Conservation (phyloP, 2,888 invertebrate genomes). For the Apotomis betuletana region DNA sequence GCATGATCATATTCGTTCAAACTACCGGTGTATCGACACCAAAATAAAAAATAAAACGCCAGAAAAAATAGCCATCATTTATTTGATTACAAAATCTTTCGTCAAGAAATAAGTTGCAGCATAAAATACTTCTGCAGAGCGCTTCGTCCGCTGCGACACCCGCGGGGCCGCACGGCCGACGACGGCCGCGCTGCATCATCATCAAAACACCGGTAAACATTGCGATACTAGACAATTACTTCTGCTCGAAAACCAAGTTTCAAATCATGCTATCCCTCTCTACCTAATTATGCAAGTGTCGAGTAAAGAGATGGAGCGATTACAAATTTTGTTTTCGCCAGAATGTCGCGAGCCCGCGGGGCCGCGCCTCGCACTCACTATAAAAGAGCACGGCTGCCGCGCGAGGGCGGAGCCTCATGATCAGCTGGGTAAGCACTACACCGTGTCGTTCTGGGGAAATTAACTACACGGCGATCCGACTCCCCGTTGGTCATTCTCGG, state of each 20-base stretch:
- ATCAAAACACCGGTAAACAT: not conserved
- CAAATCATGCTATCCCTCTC: not conserved
- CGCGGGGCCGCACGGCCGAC: too few relatives aligned
- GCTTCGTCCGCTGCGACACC: slow-evolving; percentile 42
- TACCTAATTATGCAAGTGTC: not conserved
- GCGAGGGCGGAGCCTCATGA: not conserved
- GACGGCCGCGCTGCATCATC: too few relatives aligned
- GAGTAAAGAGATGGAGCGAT: not conserved
- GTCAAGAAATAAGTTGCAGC: slow-evolving; percentile 80
- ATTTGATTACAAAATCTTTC: slow-evolving; percentile 80
- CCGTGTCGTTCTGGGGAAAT: not conserved
- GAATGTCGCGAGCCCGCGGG: not conserved
- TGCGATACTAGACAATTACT: not conserved
- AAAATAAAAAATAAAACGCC: slow-evolving; percentile 46
- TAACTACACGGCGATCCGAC: not conserved
- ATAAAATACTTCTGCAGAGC: slow-evolving; percentile 73
- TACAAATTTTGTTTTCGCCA: not conserved
- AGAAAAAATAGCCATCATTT: slow-evolving; percentile 77
- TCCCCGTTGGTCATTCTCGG: not conserved
- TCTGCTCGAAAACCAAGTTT: not conserved
- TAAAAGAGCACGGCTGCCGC: not conserved
- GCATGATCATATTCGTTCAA: too few relatives aligned
- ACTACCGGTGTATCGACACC: too few relatives aligned
- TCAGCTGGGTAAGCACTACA: not conserved
- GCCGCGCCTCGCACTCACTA: not conserved